A percentile compares a stretch with the other conserved stretches of the same genome.
phyloP scores from a whole-genome alignment of 1,140 invertebrate genomes.

The Eueides isabella region DNA sequence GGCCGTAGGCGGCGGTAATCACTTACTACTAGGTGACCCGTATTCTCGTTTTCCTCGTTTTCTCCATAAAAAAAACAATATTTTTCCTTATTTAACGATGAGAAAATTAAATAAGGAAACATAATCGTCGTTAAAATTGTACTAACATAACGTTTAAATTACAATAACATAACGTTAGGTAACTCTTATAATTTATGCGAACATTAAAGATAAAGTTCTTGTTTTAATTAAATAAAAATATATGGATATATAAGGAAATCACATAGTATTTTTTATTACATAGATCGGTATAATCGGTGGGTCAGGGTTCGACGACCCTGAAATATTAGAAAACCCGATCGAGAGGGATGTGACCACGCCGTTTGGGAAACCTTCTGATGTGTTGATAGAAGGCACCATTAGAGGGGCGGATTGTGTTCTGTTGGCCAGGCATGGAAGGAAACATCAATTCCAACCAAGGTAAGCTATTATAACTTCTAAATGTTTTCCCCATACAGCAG shows the following conservation, averaged over 20 bases:
- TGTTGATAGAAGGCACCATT: slow-evolving; percentile 90
- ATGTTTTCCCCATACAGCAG: no score
- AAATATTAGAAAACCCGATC: slow-evolving; percentile 88
- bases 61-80: no score
- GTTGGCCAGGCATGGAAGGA: slow-evolving; percentile 94
- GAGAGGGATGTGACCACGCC: slow-evolving; percentile 88
- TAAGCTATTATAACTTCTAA: slow-evolving; percentile 34
- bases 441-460: slow-evolving; percentile 85
- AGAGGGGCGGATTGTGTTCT: slow-evolving; percentile 90
- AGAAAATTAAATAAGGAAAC: background rate
- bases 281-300: slow-evolving; percentile 98
- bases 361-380: slow-evolving; percentile 94
- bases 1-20: no score
- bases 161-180: background rate
- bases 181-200: background rate
- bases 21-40: no score
- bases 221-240: background rate
- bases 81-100: background rate
- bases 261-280: background rate
- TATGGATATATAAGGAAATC: background rate
- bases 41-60: no score
- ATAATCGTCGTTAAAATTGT: background rate
- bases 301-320: slow-evolving; percentile 94
- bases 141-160: background rate
- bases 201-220: background rate